These are phyloP conservation scores for Zaprionus taronus DNA, from an alignment of 1,140 invertebrate genomes.

Conservation along the genomic window DNA sequence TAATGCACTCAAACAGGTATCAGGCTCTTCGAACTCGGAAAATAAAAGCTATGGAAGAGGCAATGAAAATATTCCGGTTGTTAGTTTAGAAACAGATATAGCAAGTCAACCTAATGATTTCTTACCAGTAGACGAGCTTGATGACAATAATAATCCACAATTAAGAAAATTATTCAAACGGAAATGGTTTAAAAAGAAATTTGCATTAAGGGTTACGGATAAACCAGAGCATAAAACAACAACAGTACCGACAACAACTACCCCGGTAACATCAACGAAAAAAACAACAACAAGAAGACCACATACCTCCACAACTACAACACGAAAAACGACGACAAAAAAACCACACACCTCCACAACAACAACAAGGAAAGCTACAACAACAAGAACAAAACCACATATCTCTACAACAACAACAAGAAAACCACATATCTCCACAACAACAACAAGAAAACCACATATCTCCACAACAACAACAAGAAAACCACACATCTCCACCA, in stretches of 20 bases:
- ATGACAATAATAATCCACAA: neutral
- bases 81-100: no score
- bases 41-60: neutral
- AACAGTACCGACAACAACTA: neutral
- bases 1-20: neutral
- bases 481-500: neutral
- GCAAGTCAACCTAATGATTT: neutral
- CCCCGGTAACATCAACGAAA: neutral
- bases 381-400: neutral
- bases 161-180: conserved; percentile 5
- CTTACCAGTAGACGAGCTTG: neutral
- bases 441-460: neutral
- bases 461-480: neutral
- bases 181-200: conserved; percentile 1
- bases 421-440: neutral
- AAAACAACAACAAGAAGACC: neutral
- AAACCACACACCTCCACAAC: no score
- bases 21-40: neutral
- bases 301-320: neutral
- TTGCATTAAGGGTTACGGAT: neutral
- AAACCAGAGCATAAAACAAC: neutral
- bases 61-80: no score
- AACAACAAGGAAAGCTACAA: no score
- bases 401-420: no score
- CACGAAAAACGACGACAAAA: neutral